Percentiles rank a stretch among this genome's conserved stretches.
phyloP scores from a whole-genome alignment of 2,113 vertebrate genomes.

The Silurus asotus region DNA sequence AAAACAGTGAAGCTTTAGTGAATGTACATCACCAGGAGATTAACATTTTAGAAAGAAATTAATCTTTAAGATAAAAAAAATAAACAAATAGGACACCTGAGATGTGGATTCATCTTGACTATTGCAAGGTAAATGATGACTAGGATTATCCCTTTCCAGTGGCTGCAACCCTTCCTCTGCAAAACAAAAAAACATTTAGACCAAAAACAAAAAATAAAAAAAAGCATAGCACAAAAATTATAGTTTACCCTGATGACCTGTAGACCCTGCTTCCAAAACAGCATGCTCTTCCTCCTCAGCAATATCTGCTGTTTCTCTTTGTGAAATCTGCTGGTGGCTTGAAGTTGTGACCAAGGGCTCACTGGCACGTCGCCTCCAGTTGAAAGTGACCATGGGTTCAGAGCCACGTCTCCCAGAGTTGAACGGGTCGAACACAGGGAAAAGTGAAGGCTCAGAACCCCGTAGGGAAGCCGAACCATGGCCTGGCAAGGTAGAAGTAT shows the following conservation, averaged over 20 bases:
- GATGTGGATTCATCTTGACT: background rate
- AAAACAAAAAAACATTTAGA: background rate
- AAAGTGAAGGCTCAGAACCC: slow-evolving; percentile 64
- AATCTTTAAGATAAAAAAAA: too few species aligned
- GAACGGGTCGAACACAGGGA: slow-evolving; percentile 24
- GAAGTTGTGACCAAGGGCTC: slow-evolving; percentile 24
- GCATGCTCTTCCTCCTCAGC: slow-evolving; percentile 61
- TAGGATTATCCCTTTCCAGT: background rate
- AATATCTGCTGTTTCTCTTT: slow-evolving; percentile 21
- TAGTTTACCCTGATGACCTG: slow-evolving; percentile 31
- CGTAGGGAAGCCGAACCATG: slow-evolving; percentile 33
- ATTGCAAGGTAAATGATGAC: background rate
- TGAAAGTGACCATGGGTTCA: slow-evolving; percentile 16
- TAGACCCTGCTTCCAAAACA: slow-evolving; percentile 39
- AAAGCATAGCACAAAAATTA: background rate
- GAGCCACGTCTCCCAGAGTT: slow-evolving; percentile 31
- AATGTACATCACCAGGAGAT: background rate
- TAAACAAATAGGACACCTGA: background rate
- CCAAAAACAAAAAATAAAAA: background rate
- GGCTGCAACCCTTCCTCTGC: background rate
- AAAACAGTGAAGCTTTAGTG: background rate
- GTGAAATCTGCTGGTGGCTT: slow-evolving; percentile 17
- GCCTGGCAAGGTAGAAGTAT: slow-evolving; percentile 41
- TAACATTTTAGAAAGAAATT: background rate
- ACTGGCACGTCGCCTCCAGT: slow-evolving; percentile 9